These are phyloP conservation scores for Ceyx margarethae DNA, from an alignment of 2,113 vertebrate species.

Conservation along the genomic window DNA sequence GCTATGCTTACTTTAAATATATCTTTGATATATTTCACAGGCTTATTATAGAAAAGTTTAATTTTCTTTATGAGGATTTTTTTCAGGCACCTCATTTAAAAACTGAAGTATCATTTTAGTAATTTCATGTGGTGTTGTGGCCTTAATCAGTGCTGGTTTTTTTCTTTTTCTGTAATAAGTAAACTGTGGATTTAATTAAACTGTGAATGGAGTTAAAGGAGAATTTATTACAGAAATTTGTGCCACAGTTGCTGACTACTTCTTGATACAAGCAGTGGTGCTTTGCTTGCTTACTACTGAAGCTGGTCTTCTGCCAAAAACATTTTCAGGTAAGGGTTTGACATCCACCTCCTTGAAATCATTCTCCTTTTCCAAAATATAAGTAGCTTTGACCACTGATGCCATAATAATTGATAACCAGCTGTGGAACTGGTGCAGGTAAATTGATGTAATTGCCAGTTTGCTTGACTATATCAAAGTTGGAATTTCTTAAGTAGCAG, in stretches of 20 bases:
- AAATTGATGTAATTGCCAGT: neutral
- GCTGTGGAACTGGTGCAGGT: neutral
- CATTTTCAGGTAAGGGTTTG: neutral
- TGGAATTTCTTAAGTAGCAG: neutral
- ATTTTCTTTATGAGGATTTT: neutral
- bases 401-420: neutral
- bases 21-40: neutral
- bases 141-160: neutral
- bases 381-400: neutral
- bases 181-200: slow-evolving; percentile 31
- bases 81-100: neutral
- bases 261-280: neutral
- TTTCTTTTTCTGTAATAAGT: neutral
- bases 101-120: neutral
- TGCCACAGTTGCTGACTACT: neutral
- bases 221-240: neutral
- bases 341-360: neutral
- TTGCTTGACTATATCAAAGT: neutral
- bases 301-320: neutral
- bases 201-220: neutral
- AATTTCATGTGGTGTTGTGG: neutral
- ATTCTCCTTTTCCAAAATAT: neutral
- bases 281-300: neutral
- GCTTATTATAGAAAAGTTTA: neutral
- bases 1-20: neutral